Evolutionary conservation across 2,113 vertebrate genomes (phyloP), one percentile per base, ranked within the genome.

Genomic region (Cheilinus undulatus): DNA sequence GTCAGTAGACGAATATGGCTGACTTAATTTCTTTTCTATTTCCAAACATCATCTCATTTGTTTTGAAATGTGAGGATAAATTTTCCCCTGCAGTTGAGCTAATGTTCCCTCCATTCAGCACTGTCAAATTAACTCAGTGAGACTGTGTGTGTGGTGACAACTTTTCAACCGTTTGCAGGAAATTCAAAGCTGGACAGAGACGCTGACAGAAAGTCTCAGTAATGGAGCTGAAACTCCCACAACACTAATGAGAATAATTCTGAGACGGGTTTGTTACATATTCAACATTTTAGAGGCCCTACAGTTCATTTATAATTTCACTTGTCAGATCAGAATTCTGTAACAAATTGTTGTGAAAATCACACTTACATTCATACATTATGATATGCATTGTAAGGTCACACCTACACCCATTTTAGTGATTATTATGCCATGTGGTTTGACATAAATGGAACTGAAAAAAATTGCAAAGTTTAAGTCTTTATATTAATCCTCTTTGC

Each of bases 101-200:
- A 36, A 28, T 68, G 60, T 78, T 66, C 36, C 58, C 43, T 59
- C 30, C 56, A 60, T 77, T 80, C 85, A 62, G 36, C 56, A 3
- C 73, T 86, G 83, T 80, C 75, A 84, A 84, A 87, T 87, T 73
- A 89, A 73, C 57, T 78, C 36, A 19, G 77, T 3, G 59, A 69
- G 61, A 82, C 78, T 63, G 77, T 65, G 59, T 65, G 59, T 20
- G 53, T 49, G 77, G 45, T 70, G 82, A 76, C 76, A 57, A 72
- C 12, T 69, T 80, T 73, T 75, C 73, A 77, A 38, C 54, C 56
- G 57, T 83, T 69, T 67, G 48, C 65, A 30, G 61, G 7, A 45
- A 82, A 76, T 84, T 86, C 69, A 80, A 87, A 87, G 79, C 58
- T 58, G 60, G 72, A 86, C 50, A 36, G 69, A 48, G 65, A 64